Evolutionary conservation across 2,888 invertebrate species (phyloP), one percentile per base, ranked within the genome.

Genomic region (Rotaria macrura): DNA sequence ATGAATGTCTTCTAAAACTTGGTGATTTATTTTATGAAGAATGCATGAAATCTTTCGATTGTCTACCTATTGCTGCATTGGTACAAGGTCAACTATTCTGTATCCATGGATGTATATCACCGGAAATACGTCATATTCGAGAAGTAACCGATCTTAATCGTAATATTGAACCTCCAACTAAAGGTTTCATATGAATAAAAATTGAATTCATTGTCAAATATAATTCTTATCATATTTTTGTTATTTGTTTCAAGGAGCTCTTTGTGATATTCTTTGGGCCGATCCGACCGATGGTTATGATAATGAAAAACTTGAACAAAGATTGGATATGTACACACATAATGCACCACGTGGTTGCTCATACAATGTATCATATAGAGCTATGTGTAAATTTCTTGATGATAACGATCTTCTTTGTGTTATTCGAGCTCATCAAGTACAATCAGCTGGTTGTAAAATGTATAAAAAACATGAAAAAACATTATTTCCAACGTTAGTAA

Each of bases 401-500:
- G 97, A 97, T 93, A 99, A 99, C 93, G 99, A 97, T 43, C 94
- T 99, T 91, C 93, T 99, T 90, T 98, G 98, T 89, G 97, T 99
- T 92, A 99, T 99, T 91, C 94, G 99, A 92, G 99, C 99, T 89
- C 99, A 99, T 92, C 99, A 99, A 93, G 99, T 99, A 91, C 99
- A 99, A 93, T 99, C 99, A 93, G 98, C 97, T 89, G 98, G 97
- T 88, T 99, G 99, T 92, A 95, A 99, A 92, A 99, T 99, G 99
- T 99, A 99, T 92, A 95, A 97, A 91, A 99, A 99, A 93, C 98
- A 97, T 93, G 98, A 97, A 93, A 96, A 96, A 89, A 99, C 99
- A 90, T 99, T 99, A 90, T 99, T 99, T 92, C 85, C 85, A n/a
- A 97, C 98, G 91, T 94, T 99, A 90, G 99, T 99, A 91, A 99